Evolutionary conservation across 2,797 vertebrate species (phyloP), one percentile per base, ranked within the genome.

Genomic region (Gymnoscopelus microlampas): DNA sequence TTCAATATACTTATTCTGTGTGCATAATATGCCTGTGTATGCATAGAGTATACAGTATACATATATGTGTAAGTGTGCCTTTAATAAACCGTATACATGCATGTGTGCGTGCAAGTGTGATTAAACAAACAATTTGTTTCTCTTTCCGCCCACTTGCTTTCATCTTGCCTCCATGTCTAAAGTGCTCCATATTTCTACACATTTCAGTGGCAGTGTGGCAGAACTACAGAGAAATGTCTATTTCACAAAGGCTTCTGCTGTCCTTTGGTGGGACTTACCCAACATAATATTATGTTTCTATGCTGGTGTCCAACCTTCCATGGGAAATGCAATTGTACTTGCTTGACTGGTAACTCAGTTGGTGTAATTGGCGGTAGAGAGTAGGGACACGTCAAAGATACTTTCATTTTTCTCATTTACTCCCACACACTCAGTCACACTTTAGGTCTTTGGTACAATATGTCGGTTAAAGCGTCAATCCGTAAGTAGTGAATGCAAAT

Each of bases 151-250:
- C 23, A 23, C 53, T 68, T 48, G 60, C 24, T 48, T 44, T 44
- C 39, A 44, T 44, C 39, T 44, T 44, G 39, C 8, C 39, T 44
- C 39, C 39, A 44, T 44, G 39, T 44, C 39, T 44, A 44, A 8
- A 44, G 39, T 44, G 39, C 9, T 44, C 39, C 39, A 44, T 8
- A 39, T 39, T 39, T 39, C 39, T 49, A 49, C 53, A 26, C 49
- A 8, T 56, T 54, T 39, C 3, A 69, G 74, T 67, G 66, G 12
- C 39, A 60, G 44, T 48, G 39, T 60, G 13, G 56, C 0, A 72
- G n/a, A 58, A 44, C 62, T 39, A 13, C 58, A 14, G 13, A 39
- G n/a, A n/a, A 3, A 60, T 81, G 71, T 68, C 47, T 14, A 9
- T 62, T 73, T 47, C 13, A 12, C 12, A 49, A 7, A 2, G 3